These are phyloP conservation scores for Chymomyza caudatula DNA, from an alignment of 2,888 invertebrate species.

Conservation along the genomic window DNA sequence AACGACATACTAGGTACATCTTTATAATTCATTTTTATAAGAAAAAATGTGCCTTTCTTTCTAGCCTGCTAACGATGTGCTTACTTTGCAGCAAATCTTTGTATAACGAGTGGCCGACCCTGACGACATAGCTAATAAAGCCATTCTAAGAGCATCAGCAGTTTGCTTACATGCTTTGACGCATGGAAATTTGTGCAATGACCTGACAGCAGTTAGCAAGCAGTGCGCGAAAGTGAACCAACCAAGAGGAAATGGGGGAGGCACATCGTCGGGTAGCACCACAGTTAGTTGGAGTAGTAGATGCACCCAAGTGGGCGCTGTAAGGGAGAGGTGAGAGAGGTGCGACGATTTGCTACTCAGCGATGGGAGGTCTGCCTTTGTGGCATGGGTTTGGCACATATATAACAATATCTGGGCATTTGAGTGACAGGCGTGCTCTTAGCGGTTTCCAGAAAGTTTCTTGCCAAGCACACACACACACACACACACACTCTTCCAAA, in stretches of 20 bases:
- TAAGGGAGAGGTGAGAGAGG: not conserved
- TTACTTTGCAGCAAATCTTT: too few species aligned
- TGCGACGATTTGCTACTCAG: conserved; percentile 23
- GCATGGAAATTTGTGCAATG: conserved; percentile 10
- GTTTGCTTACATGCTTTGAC: not conserved
- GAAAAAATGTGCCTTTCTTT: too few species aligned
- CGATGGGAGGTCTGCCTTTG: conserved; percentile 7
- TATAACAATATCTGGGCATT: conserved; percentile 27
- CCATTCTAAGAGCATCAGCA: not conserved
- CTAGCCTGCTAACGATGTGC: too few species aligned
- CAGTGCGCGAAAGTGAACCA: not conserved
- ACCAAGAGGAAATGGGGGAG: not conserved
- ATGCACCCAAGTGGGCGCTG: not conserved
- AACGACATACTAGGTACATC: too few species aligned
- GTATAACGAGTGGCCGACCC: too few species aligned
- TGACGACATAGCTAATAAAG: not conserved
- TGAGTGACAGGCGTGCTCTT: conserved; percentile 58
- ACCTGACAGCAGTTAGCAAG: not conserved
- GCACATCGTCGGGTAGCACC: not conserved
- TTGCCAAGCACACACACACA: conserved; percentile 29
- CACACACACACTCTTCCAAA: not conserved
- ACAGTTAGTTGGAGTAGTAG: not conserved
- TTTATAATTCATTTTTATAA: too few species aligned
- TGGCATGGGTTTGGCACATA: conserved; percentile 11
- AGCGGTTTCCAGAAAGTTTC: conserved; percentile 40